These are phyloP conservation scores for Phorcus lineatus DNA, from an alignment of 2,888 invertebrate species.

Conservation along the genomic window DNA sequence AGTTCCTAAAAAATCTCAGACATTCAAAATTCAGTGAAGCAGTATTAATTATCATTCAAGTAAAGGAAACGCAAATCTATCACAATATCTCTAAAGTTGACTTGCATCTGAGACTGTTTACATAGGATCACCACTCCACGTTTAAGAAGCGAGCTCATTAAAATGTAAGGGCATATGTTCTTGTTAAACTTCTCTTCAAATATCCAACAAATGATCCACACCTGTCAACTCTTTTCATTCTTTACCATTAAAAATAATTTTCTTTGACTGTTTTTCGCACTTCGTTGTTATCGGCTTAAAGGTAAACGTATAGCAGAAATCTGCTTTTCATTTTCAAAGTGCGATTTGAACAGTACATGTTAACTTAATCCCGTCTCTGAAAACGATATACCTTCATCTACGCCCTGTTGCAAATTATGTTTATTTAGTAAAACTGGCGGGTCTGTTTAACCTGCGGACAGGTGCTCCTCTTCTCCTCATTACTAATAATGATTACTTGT, in stretches of 20 bases:
- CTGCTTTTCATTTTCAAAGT: background rate
- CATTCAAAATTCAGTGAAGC: no score
- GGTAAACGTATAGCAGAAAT: background rate
- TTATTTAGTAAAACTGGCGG: background rate
- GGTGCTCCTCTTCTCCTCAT: background rate
- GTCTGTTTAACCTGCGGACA: background rate
- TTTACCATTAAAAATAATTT: background rate
- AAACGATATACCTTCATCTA: background rate
- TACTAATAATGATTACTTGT: slow-evolving; percentile 8
- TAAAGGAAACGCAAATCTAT: no score
- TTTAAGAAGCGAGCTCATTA: no score
- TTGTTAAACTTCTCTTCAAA: no score
- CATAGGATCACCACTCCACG: no score
- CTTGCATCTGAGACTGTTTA: no score
- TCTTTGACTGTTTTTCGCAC: background rate
- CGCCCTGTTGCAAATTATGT: background rate
- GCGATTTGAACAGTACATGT: background rate
- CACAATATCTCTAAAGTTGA: no score
- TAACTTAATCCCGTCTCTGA: background rate
- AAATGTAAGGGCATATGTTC: no score
- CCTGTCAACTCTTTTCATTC: background rate
- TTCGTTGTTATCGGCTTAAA: background rate
- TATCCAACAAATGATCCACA: no score
- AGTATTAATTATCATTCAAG: no score
- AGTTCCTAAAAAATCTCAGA: no score